Evolutionary conservation across 1,140 invertebrate genomes (phyloP).

Genomic region (Luehdorfia chinensis): DNA sequence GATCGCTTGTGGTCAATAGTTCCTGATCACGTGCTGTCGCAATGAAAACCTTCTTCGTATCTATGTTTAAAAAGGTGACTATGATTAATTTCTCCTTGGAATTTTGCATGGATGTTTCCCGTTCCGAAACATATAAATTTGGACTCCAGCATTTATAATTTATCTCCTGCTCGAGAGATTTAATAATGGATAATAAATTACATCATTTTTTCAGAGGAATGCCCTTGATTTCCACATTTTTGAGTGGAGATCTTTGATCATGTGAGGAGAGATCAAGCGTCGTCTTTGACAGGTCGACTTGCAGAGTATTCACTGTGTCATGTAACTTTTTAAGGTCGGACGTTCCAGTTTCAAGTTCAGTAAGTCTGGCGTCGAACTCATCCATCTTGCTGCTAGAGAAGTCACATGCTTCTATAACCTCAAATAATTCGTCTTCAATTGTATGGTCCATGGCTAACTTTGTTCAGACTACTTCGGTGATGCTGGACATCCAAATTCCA

Average conservation of each 20-base stretch:
- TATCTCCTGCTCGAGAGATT: conserved; percentile 12
- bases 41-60: no score
- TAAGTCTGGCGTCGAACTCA: conserved; percentile 8
- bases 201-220: conserved; percentile 16
- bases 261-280: not conserved
- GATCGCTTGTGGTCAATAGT: no score
- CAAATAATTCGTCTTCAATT: conserved; percentile 17
- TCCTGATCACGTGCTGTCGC: no score
- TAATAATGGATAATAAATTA: conserved; percentile 18
- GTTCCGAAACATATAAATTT: no score
- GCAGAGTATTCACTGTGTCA: not conserved
- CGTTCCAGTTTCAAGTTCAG: conserved; percentile 2
- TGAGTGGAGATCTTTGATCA: conserved; percentile 19
- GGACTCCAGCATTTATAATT: no score
- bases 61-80: no score
- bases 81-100: no score
- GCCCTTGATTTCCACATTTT: conserved; percentile 27
- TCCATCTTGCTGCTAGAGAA: conserved; percentile 7
- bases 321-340: conserved; percentile 2
- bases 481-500: no score
- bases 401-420: conserved; percentile 10
- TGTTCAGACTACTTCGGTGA: no score
- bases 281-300: not conserved
- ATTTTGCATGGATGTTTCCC: no score
- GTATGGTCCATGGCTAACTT: no score